Evolutionary conservation across 2,113 vertebrate species (phyloP).

Genomic region (Tiliqua scincoides): DNA sequence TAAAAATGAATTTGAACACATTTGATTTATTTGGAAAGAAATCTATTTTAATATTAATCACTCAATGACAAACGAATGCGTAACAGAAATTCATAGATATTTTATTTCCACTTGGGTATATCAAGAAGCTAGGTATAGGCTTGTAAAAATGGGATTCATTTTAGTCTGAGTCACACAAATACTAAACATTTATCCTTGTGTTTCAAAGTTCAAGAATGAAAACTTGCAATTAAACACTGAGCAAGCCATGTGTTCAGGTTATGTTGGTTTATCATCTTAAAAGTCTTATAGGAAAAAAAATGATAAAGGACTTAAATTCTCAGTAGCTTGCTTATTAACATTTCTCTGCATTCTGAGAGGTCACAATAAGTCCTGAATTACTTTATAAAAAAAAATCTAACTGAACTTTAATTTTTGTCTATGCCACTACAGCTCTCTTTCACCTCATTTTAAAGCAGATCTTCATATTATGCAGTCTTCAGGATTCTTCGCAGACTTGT

Average conservation of each 20-base stretch:
- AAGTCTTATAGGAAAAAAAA: slow-evolving; percentile 80
- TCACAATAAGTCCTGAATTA: slow-evolving; percentile 83
- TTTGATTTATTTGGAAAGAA: slow-evolving; percentile 81
- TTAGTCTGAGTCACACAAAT: slow-evolving; percentile 81
- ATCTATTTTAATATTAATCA: slow-evolving; percentile 76
- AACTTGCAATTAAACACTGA: slow-evolving; percentile 84
- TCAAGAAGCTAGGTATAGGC: slow-evolving; percentile 81
- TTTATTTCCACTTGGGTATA: slow-evolving; percentile 84
- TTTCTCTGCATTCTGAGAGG: slow-evolving; percentile 78
- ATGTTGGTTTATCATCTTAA: slow-evolving; percentile 80
- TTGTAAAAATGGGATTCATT: slow-evolving; percentile 82
- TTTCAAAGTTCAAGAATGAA: slow-evolving; percentile 85
- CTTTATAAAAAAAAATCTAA: slow-evolving; percentile 78
- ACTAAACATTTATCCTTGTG: slow-evolving; percentile 81
- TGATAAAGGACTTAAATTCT: slow-evolving; percentile 82
- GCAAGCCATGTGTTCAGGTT: slow-evolving; percentile 82
- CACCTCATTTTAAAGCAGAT: slow-evolving; percentile 99
- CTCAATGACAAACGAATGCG: slow-evolving; percentile 81
- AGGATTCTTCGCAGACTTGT: slow-evolving; percentile 84
- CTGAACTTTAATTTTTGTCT: slow-evolving; percentile 86
- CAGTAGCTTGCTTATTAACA: slow-evolving; percentile 80
- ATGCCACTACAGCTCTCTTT: slow-evolving; percentile 98
- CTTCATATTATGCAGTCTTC: slow-evolving; percentile 88
- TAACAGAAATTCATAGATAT: slow-evolving; percentile 85
- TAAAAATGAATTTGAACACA: slow-evolving; percentile 75